These are phyloP conservation scores for Chanos chanos DNA, from an alignment of 2,797 vertebrate genomes.

Conservation along the genomic window DNA sequence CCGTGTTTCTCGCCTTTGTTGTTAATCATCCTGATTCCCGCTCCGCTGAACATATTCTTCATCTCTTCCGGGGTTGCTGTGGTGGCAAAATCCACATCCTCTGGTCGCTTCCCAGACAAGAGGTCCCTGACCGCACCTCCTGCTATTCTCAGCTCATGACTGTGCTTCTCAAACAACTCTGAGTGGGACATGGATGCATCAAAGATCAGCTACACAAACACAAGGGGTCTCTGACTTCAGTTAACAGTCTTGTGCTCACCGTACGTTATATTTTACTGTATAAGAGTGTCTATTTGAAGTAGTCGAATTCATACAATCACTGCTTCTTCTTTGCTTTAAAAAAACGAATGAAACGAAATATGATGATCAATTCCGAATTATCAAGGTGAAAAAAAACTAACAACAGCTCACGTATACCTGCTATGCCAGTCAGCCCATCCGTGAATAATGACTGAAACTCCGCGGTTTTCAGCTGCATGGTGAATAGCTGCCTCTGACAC, in stretches of 20 bases:
- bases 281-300: too few species aligned
- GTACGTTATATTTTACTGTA: too few species aligned
- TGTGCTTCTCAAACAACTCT: constrained; percentile 86
- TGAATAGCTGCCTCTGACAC: constrained; percentile 60
- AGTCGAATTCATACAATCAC: too few species aligned
- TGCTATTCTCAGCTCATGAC: constrained; percentile 89
- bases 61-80: constrained; percentile 91
- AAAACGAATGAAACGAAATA: too few species aligned
- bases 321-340: too few species aligned
- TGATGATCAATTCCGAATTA: too few species aligned
- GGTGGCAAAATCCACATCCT: constrained; percentile 95
- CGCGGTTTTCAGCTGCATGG: constrained; percentile 83
- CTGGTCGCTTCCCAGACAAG: constrained; percentile 80
- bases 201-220: too few species aligned
- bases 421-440: constrained; percentile 80
- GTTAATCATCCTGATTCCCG: constrained; percentile 91
- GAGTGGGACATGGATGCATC: too few species aligned
- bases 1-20: constrained; percentile 96
- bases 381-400: too few species aligned
- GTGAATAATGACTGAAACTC: constrained; percentile 88
- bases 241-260: too few species aligned
- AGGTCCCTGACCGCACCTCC: constrained; percentile 94
- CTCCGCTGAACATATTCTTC: constrained; percentile 85
- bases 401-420: too few species aligned
- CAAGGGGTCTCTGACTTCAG: too few species aligned